These are phyloP conservation scores for Apantesis nais DNA, from an alignment of 2,888 invertebrate species.

Conservation along the genomic window DNA sequence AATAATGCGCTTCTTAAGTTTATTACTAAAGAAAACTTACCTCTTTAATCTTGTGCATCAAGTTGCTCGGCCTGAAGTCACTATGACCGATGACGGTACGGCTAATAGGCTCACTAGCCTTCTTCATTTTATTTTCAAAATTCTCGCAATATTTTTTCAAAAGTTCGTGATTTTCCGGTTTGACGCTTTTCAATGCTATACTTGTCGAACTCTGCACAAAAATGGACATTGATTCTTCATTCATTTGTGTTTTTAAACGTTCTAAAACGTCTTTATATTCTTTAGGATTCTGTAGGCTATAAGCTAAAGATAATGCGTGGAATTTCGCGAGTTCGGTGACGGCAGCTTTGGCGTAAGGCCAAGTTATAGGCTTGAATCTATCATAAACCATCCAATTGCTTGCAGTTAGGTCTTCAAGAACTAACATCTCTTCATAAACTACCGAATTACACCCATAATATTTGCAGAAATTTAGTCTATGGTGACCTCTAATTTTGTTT, in stretches of 20 bases:
- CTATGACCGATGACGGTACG: conserved; percentile 43
- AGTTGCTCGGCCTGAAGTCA: conserved; percentile 49
- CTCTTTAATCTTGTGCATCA: conserved; percentile 23
- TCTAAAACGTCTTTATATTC: conserved; percentile 32
- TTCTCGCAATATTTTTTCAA: conserved; percentile 4
- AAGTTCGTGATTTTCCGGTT: not conserved
- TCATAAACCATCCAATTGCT: conserved; percentile 53
- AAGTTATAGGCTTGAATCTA: conserved; percentile 52
- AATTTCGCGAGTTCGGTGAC: conserved; percentile 55
- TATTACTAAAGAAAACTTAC: conserved; percentile 34
- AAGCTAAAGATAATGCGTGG: conserved; percentile 63
- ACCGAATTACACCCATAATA: conserved; percentile 48
- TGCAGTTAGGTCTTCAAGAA: conserved; percentile 53
- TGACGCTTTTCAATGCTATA: not conserved
- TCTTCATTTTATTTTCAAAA: not conserved
- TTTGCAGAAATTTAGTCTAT: conserved; percentile 33
- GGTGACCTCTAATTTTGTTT: not conserved
- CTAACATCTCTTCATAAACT: conserved; percentile 53
- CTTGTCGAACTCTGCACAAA: not conserved
- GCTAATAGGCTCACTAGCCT: not conserved
- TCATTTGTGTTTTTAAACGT: conserved; percentile 26
- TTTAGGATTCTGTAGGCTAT: conserved; percentile 51
- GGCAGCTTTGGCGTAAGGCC: conserved; percentile 51
- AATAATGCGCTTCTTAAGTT: too few relatives aligned
- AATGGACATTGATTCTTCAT: not conserved